A percentile compares a stretch with the other conserved stretches of the same genome.
These are phyloP conservation scores for Chrysomela aeneicollis DNA, from an alignment of 2,888 invertebrate genomes.

Conservation along the genomic window DNA sequence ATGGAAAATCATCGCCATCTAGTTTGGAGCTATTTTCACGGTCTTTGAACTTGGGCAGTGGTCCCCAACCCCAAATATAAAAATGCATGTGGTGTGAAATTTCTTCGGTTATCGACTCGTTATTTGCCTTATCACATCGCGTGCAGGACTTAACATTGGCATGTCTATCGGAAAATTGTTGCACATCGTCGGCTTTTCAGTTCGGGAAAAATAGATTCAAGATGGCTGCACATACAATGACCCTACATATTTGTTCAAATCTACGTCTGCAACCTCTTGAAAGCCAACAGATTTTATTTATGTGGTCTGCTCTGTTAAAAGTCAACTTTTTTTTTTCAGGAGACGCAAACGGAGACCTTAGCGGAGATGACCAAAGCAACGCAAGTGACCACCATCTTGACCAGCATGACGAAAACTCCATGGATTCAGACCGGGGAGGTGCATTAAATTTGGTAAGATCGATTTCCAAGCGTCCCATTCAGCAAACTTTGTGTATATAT, in stretches of 20 bases:
- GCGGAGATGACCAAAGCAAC: constrained; percentile 69
- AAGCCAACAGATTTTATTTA: too few relatives aligned
- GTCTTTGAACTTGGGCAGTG: constrained; percentile 37
- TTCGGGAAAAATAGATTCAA: too few relatives aligned
- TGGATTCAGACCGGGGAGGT: constrained; percentile 69
- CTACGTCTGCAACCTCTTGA: too few relatives aligned
- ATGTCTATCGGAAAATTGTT: constrained; percentile 57
- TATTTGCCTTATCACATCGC: constrained; percentile 56
- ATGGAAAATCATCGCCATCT: constrained; percentile 30
- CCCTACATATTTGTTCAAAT: too few relatives aligned
- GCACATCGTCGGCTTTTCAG: constrained; percentile 26
- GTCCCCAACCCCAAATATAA: constrained; percentile 59
- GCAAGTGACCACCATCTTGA: constrained; percentile 66
- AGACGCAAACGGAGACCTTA: constrained; percentile 69
- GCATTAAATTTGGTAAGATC: constrained; percentile 71
- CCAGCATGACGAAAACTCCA: constrained; percentile 68
- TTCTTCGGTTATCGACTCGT: constrained; percentile 50
- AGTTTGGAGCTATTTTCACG: constrained; percentile 57
- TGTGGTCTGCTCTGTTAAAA: too few relatives aligned
- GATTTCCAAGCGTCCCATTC: too few relatives aligned
- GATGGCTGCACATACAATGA: too few relatives aligned
- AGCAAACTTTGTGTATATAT: too few relatives aligned
- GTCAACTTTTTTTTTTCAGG: constrained; percentile 62
- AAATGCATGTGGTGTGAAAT: constrained; percentile 61
- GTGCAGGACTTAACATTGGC: constrained; percentile 59